Conservation (phyloP, 2,888 invertebrate species). For the Entomobrya multifasciata region DNA sequence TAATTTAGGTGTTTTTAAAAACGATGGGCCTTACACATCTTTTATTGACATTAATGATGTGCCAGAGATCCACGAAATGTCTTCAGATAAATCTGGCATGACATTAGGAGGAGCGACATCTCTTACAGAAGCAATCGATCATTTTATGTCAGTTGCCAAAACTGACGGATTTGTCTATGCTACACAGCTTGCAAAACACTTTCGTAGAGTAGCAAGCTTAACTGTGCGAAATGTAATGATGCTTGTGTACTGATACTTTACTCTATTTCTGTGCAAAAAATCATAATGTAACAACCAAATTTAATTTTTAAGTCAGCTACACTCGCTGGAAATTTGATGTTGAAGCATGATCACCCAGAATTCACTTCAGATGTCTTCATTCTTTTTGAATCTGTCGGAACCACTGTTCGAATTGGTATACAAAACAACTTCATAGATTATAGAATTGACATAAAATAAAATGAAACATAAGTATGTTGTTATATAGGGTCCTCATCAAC, state of each 20-base stretch:
- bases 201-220: conserved; percentile 87
- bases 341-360: conserved; percentile 85
- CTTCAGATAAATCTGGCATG: conserved; percentile 80
- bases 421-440: no score
- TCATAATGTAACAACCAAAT: conserved; percentile 81
- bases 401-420: conserved; percentile 78
- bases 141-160: conserved; percentile 81
- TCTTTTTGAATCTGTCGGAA: conserved; percentile 82
- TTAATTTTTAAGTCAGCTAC: conserved; percentile 82
- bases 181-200: conserved; percentile 84
- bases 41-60: conserved; percentile 86
- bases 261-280: background rate
- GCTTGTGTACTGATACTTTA: conserved; percentile 84
- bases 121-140: conserved; percentile 83
- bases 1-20: conserved; percentile 71
- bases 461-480: no score
- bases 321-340: conserved; percentile 87
- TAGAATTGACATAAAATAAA: no score
- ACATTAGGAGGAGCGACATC: conserved; percentile 85
- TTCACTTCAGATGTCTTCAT: conserved; percentile 88
- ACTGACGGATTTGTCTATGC: conserved; percentile 84
- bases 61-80: conserved; percentile 81
- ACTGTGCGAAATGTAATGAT: conserved; percentile 87
- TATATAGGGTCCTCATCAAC: conserved; percentile 7
- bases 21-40: conserved; percentile 81